Conservation (phyloP, 2,888 invertebrate genomes). For the Holacanthella duospinosa region DNA sequence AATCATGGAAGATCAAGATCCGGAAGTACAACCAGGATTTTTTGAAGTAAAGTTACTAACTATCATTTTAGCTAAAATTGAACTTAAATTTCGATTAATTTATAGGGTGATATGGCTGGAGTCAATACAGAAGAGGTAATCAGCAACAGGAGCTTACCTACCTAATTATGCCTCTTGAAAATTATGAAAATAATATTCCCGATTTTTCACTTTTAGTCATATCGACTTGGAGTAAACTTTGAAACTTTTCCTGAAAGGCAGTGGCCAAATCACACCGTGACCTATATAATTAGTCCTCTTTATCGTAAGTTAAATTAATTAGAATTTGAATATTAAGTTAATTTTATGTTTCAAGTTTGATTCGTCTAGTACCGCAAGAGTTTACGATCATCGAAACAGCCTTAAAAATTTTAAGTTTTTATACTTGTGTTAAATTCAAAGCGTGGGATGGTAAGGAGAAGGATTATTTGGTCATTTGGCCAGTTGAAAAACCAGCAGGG, state of each 20-base stretch:
- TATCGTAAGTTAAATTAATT: constrained; percentile 44
- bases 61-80: neutral
- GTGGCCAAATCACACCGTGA: constrained; percentile 56
- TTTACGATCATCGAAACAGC: constrained; percentile 51
- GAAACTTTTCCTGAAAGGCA: constrained; percentile 54
- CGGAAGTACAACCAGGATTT: constrained; percentile 55
- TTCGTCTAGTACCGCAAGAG: constrained; percentile 48
- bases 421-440: constrained; percentile 55
- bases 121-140: constrained; percentile 43
- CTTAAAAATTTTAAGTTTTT: constrained; percentile 51
- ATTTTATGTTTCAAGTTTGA: neutral
- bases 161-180: no score
- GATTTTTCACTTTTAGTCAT: constrained; percentile 17
- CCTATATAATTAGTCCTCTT: constrained; percentile 54
- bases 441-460: constrained; percentile 55
- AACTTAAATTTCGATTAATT: neutral
- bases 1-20: constrained; percentile 45
- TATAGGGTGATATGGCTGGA: constrained; percentile 52
- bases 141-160: no score
- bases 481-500: constrained; percentile 53
- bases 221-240: constrained; percentile 53
- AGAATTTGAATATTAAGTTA: neutral
- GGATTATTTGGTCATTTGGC: constrained; percentile 56
- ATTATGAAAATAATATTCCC: no score
- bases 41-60: constrained; percentile 45